These are phyloP conservation scores for Scaptomyza tumidula DNA, from an alignment of 2,888 invertebrate species.

Conservation along the genomic window DNA sequence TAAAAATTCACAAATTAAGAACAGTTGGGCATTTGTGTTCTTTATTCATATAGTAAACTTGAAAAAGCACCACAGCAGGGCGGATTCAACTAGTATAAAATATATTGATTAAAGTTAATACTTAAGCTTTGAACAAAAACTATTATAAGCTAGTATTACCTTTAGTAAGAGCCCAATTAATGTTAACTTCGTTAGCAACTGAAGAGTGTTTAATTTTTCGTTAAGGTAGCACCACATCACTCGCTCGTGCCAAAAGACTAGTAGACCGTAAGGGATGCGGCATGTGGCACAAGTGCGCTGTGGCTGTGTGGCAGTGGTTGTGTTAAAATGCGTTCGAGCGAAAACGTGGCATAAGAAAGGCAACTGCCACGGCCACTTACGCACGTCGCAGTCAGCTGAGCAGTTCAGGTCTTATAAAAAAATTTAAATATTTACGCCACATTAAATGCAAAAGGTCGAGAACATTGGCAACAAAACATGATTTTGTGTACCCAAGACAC, in stretches of 20 bases:
- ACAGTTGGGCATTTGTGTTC: too few relatives aligned
- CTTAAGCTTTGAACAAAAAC: too few relatives aligned
- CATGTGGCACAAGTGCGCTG: conserved; percentile 30
- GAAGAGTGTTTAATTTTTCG: conserved; percentile 16
- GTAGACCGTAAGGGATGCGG: conserved; percentile 26
- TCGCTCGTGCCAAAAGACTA: conserved; percentile 43
- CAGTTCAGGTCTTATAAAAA: conserved; percentile 74
- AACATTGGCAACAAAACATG: conserved; percentile 72
- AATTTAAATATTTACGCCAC: conserved; percentile 81
- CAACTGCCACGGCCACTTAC: conserved; percentile 80
- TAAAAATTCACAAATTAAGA: too few relatives aligned
- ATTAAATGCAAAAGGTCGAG: conserved; percentile 74
- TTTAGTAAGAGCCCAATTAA: background rate
- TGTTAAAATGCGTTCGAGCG: conserved; percentile 48
- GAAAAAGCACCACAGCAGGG: too few relatives aligned
- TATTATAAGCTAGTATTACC: background rate
- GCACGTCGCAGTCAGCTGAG: conserved; percentile 80
- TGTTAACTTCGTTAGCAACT: background rate
- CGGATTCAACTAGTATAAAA: too few relatives aligned
- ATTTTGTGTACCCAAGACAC: conserved; percentile 62
- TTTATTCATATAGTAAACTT: too few relatives aligned
- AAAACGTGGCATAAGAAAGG: conserved; percentile 80
- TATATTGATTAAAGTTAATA: too few relatives aligned
- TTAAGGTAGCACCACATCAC: conserved; percentile 38
- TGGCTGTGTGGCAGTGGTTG: conserved; percentile 13